Evolutionary conservation across 2,888 invertebrate species (phyloP).

Genomic region (Drosophila vallismaia): DNA sequence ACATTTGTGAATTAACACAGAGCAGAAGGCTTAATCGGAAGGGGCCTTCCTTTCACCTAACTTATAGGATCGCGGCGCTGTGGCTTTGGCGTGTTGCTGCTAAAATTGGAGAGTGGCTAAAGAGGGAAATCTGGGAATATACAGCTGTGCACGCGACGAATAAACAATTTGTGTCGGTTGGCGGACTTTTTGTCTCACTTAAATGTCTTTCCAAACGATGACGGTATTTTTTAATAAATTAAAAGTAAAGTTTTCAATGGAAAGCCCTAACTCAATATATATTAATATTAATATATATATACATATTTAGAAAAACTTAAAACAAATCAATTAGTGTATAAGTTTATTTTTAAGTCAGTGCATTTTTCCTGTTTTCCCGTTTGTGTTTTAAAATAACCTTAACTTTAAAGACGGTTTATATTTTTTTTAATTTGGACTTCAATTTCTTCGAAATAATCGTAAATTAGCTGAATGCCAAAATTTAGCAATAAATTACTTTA

Average conservation of each 20-base stretch:
- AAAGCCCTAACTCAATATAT: background rate
- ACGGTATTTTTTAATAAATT: background rate
- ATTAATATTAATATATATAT: too few relatives aligned
- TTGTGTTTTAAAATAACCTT: background rate
- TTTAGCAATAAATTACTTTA: conserved; percentile 76
- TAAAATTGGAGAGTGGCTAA: conserved; percentile 13
- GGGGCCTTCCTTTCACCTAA: conserved; percentile 73
- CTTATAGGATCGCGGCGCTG: conserved; percentile 76
- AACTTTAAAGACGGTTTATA: conserved; percentile 59
- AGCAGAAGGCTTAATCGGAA: background rate
- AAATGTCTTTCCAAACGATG: background rate
- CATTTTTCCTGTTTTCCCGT: conserved; percentile 7
- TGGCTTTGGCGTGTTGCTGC: conserved; percentile 39
- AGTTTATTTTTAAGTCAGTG: too few relatives aligned
- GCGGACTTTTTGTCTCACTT: conserved; percentile 38
- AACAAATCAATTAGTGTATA: too few relatives aligned
- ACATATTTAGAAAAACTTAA: too few relatives aligned
- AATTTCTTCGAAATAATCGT: conserved; percentile 68
- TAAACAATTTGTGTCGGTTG: conserved; percentile 3
- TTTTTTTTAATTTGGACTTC: conserved; percentile 77
- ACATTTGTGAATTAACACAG: conserved; percentile 57
- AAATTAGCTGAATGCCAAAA: conserved; percentile 73
- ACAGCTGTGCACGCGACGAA: conserved; percentile 61
- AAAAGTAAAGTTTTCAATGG: background rate
- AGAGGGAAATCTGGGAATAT: conserved; percentile 14